phyloP scores from a whole-genome alignment of 2,113 vertebrate species.

The Callipepla californica region DNA sequence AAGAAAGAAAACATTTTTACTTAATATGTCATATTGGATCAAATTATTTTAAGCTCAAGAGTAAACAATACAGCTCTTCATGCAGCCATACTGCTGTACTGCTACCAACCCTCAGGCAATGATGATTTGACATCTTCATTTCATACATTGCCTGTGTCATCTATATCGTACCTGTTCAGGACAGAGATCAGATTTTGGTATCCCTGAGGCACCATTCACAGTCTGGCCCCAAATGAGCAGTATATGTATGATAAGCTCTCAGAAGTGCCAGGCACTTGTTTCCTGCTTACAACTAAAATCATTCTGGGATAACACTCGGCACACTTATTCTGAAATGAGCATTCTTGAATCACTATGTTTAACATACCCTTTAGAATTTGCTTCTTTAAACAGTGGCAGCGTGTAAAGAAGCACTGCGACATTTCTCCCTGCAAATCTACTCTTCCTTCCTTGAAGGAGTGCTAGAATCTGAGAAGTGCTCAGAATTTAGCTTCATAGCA shows the following conservation, averaged over 20 bases:
- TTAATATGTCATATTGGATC: constrained; percentile 27
- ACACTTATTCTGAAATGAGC: not conserved
- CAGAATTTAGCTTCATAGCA: not conserved
- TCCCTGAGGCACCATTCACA: constrained; percentile 9
- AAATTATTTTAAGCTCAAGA: constrained; percentile 46
- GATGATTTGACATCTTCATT: constrained; percentile 47
- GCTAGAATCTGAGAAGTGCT: not conserved
- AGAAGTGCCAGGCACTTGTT: not conserved
- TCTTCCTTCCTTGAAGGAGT: not conserved
- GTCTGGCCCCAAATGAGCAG: constrained; percentile 17
- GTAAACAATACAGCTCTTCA: constrained; percentile 42
- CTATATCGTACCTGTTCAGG: constrained; percentile 47
- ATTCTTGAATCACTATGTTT: not conserved
- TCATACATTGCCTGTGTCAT: constrained; percentile 1
- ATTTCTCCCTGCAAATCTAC: not conserved
- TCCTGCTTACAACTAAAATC: not conserved
- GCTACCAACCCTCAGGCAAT: constrained; percentile 4
- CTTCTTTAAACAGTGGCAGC: not conserved
- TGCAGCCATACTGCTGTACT: not conserved
- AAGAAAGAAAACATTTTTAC: constrained; percentile 44
- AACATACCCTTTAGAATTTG: not conserved
- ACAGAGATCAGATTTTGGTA: constrained; percentile 11
- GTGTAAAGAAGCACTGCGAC: not conserved
- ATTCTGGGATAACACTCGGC: not conserved
- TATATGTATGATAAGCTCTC: not conserved